Conservation (phyloP, 2,888 invertebrate species). For the Cryptops parisi region DNA sequence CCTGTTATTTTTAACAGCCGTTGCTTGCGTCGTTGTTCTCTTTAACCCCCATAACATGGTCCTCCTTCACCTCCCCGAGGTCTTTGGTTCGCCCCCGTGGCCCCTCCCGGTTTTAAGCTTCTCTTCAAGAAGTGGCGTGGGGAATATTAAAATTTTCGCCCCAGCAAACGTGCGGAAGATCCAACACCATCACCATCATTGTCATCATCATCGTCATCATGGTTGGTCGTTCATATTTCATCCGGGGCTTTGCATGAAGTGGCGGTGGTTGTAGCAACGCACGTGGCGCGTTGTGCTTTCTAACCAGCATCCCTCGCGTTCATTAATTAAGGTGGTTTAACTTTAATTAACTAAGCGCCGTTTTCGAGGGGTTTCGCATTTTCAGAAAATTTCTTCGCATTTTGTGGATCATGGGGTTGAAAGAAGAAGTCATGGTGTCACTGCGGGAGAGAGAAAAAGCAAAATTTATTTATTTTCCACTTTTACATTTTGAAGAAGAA, state of each 20-base stretch:
- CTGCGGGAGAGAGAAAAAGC: background rate
- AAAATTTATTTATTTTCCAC: too few species aligned
- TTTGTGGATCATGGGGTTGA: background rate
- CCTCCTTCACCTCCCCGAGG: too few species aligned
- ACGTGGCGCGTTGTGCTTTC: background rate
- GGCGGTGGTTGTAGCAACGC: background rate
- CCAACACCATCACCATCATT: too few species aligned
- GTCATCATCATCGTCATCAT: too few species aligned
- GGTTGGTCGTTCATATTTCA: slow-evolving; percentile 6
- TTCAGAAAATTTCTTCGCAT: background rate
- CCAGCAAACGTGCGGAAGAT: too few species aligned
- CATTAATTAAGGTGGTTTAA: slow-evolving; percentile 14
- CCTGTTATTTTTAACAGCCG: too few species aligned
- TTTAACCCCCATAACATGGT: too few species aligned
- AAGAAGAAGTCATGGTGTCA: background rate
- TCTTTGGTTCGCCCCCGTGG: background rate
- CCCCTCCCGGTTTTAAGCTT: background rate
- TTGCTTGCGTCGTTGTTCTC: too few species aligned
- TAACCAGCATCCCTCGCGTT: background rate
- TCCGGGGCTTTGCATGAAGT: background rate
- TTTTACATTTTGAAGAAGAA: too few species aligned
- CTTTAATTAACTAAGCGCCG: slow-evolving; percentile 13
- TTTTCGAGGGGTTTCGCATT: slow-evolving; percentile 11
- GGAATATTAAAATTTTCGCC: background rate
- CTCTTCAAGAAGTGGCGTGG: background rate